Evolutionary conservation across 2,888 invertebrate species (phyloP).

Genomic region (Tanytarsus gracilentus): DNA sequence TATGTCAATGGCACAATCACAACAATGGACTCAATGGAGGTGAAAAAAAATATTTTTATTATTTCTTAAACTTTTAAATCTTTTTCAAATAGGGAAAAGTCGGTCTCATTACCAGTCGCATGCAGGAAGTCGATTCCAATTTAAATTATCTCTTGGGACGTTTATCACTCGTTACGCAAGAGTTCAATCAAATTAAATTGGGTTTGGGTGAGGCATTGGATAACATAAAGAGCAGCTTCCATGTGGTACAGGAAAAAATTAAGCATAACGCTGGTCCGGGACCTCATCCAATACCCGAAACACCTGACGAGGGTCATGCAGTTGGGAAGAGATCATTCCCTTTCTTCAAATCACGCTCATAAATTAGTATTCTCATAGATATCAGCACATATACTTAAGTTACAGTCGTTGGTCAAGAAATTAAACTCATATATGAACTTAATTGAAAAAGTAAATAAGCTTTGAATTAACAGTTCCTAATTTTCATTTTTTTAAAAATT

Average conservation of each 20-base stretch:
- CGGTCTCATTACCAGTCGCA: constrained; percentile 59
- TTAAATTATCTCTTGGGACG: constrained; percentile 73
- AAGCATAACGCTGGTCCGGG: constrained; percentile 50
- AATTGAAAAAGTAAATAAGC: too few relatives aligned
- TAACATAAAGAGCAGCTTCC: constrained; percentile 57
- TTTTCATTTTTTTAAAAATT: too few relatives aligned
- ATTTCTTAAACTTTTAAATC: background rate
- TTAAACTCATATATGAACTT: too few relatives aligned
- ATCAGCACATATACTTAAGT: too few relatives aligned
- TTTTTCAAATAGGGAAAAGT: too few relatives aligned
- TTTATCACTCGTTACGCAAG: constrained; percentile 70
- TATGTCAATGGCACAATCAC: constrained; percentile 71
- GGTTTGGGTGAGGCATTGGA: constrained; percentile 65
- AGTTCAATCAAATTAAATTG: constrained; percentile 71
- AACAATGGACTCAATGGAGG: constrained; percentile 71
- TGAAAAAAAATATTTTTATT: constrained; percentile 53
- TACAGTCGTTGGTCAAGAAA: too few relatives aligned
- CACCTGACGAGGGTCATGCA: constrained; percentile 26
- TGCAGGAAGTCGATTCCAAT: constrained; percentile 70
- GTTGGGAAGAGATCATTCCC: background rate
- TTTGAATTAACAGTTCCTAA: too few relatives aligned
- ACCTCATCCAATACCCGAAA: constrained; percentile 48
- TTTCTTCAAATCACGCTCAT: too few relatives aligned
- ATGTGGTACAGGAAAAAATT: constrained; percentile 50
- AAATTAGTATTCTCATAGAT: too few relatives aligned